Conservation (phyloP, 1,140 invertebrate genomes). For the Bilobella aurantiaca region DNA sequence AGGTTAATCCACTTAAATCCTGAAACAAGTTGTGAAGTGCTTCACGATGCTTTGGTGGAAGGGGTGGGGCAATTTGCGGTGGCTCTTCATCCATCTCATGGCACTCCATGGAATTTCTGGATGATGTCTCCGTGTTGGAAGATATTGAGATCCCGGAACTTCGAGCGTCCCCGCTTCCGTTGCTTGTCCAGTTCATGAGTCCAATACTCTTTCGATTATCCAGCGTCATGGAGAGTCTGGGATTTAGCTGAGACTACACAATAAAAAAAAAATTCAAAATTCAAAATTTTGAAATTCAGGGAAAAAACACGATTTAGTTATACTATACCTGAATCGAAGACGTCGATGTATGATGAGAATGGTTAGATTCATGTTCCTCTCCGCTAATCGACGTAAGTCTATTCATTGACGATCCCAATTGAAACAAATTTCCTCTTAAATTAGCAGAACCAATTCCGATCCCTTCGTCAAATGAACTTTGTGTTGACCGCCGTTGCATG, state of each 20-base stretch:
- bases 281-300: neutral
- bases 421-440: neutral
- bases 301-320: neutral
- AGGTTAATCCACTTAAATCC: neutral
- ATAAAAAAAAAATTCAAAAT: neutral
- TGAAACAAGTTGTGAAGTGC: neutral
- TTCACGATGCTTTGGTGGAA: slow-evolving; percentile 20
- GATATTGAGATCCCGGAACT: slow-evolving; percentile 31
- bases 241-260: slow-evolving; percentile 20
- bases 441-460: neutral
- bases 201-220: slow-evolving; percentile 35
- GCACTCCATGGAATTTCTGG: slow-evolving; percentile 16
- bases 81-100: slow-evolving; percentile 8
- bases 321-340: neutral
- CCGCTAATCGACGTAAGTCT: slow-evolving; percentile 11
- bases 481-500: slow-evolving; percentile 14
- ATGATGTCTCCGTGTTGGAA: slow-evolving; percentile 18
- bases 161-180: slow-evolving; percentile 27
- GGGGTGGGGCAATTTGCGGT: slow-evolving; percentile 18
- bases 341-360: neutral
- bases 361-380: neutral
- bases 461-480: slow-evolving; percentile 12
- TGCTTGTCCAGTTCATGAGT: slow-evolving; percentile 34
- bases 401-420: slow-evolving; percentile 1
- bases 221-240: slow-evolving; percentile 13